Percentiles rank a stretch among this genome's conserved stretches.
phyloP scores from a whole-genome alignment of 2,888 invertebrate species.

The Blastobasis lacticolella region DNA sequence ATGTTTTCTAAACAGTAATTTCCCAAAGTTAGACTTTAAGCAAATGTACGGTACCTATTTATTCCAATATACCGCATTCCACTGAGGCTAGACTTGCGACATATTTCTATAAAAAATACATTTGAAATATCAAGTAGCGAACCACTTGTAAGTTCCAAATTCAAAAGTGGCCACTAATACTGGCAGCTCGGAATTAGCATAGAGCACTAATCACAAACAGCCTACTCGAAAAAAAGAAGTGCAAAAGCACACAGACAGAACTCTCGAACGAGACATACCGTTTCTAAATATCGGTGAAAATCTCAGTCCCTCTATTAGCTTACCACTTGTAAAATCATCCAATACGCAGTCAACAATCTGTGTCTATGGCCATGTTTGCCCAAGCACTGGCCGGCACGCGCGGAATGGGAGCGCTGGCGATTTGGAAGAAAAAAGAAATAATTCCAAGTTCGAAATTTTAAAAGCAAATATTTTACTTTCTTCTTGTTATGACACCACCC shows the following conservation, averaged over 20 bases:
- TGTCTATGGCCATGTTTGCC: constrained; percentile 2
- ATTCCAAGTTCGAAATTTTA: constrained; percentile 4
- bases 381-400: constrained; percentile 31
- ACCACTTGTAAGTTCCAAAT: too few species aligned
- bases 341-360: constrained; percentile 13
- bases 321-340: constrained; percentile 11
- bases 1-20: too few species aligned
- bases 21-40: too few species aligned
- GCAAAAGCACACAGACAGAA: not conserved
- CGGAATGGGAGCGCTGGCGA: constrained; percentile 24
- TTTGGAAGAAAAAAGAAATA: constrained; percentile 4
- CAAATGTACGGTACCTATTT: too few species aligned
- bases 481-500: too few species aligned
- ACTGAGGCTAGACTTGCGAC: too few species aligned
- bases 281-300: constrained; percentile 10
- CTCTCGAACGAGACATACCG: not conserved
- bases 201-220: not conserved
- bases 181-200: not conserved
- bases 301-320: constrained; percentile 5
- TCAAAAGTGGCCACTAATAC: too few species aligned
- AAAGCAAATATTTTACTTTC: constrained; percentile 2
- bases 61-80: too few species aligned
- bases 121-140: too few species aligned
- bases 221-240: not conserved
- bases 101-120: too few species aligned